Percentiles rank a stretch among this genome's conserved stretches.
These are phyloP conservation scores for Linyphia triangularis DNA, from an alignment of 2,888 invertebrate species.

Conservation along the genomic window DNA sequence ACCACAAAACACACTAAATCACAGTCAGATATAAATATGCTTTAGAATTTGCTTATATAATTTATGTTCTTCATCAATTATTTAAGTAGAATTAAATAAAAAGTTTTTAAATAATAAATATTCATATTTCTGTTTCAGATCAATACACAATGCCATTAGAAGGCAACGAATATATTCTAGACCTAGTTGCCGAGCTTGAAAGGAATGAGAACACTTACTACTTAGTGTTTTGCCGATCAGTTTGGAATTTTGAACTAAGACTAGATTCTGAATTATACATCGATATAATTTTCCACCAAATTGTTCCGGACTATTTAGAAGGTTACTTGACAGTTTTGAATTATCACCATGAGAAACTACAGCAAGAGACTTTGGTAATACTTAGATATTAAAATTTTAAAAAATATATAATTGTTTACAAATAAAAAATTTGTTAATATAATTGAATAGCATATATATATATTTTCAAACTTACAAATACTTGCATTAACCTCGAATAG, in stretches of 20 bases:
- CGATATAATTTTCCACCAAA: conserved; percentile 96
- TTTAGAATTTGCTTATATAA: no score
- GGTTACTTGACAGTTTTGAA: conserved; percentile 92
- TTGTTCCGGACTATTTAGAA: conserved; percentile 96
- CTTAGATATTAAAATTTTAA: neutral
- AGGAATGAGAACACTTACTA: conserved; percentile 96
- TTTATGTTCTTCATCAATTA: no score
- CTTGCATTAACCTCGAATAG: no score
- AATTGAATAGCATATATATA: neutral
- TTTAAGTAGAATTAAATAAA: no score
- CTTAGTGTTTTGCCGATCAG: conserved; percentile 98
- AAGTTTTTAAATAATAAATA: no score
- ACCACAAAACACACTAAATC: no score
- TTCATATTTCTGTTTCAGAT: conserved; percentile 76
- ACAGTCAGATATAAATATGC: no score
- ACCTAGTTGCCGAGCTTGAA: conserved; percentile 95
- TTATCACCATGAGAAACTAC: conserved; percentile 81
- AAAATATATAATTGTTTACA: neutral
- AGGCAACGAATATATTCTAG: conserved; percentile 95
- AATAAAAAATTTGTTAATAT: neutral
- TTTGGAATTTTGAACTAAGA: conserved; percentile 83
- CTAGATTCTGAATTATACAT: conserved; percentile 96
- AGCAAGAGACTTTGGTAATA: conserved; percentile 32
- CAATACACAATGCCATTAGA: conserved; percentile 96
- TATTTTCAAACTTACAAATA: neutral